Evolutionary conservation across 2,113 vertebrate genomes (phyloP).

Genomic region (Thamnaconus septentrionalis): DNA sequence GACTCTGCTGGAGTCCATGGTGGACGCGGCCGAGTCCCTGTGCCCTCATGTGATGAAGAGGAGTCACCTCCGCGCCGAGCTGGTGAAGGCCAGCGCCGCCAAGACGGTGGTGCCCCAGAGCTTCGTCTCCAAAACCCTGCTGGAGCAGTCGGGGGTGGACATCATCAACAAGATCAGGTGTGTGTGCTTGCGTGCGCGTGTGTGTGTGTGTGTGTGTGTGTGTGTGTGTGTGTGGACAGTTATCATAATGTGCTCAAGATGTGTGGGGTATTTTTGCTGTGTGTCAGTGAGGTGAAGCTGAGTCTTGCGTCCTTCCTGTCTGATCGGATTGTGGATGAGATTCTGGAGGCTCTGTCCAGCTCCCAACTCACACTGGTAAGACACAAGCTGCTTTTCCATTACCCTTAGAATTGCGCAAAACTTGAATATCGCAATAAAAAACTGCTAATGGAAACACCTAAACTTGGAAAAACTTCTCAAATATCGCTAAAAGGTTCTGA

Average conservation of each 20-base stretch:
- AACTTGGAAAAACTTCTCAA: no score
- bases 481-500: no score
- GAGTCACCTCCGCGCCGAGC: conserved; percentile 83
- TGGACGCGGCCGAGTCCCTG: conserved; percentile 87
- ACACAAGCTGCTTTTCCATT: not conserved
- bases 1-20: conserved; percentile 90
- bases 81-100: conserved; percentile 87
- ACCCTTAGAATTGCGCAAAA: not conserved
- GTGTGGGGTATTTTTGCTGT: conserved; percentile 1
- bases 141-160: conserved; percentile 95
- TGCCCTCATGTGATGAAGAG: conserved; percentile 94
- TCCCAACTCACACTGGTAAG: conserved; percentile 90
- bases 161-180: conserved; percentile 98
- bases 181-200: not conserved
- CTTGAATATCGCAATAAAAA: no score
- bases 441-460: no score
- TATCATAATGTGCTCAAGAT: not conserved
- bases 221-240: not conserved
- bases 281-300: conserved; percentile 90
- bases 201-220: not conserved
- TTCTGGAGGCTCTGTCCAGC: conserved; percentile 88
- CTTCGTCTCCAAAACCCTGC: conserved; percentile 92
- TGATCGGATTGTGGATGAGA: conserved; percentile 95
- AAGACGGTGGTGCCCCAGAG: conserved; percentile 91
- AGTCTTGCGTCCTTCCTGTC: conserved; percentile 96